phyloP scores from a whole-genome alignment of 2,113 vertebrate genomes.

The Calonectris borealis region DNA sequence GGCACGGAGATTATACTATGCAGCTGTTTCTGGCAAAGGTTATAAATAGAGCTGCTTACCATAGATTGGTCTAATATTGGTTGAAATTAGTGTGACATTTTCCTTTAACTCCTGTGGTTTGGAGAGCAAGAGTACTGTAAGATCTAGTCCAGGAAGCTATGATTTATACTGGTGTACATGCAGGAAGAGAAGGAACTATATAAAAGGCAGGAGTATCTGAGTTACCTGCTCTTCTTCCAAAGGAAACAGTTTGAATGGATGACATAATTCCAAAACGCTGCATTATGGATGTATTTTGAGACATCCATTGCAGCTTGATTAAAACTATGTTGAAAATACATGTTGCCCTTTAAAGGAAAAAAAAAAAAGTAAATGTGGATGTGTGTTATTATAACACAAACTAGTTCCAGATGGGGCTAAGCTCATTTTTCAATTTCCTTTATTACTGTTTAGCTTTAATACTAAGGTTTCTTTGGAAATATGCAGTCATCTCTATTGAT shows the following conservation, averaged over 20 bases:
- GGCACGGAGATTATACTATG: not conserved
- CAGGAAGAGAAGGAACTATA: not conserved
- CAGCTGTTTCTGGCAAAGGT: not conserved
- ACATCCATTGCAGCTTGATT: not conserved
- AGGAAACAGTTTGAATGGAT: not conserved
- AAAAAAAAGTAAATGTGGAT: not conserved
- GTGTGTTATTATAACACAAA: not conserved
- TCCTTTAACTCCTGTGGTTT: not conserved
- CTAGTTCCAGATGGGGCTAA: not conserved
- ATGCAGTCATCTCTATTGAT: not conserved
- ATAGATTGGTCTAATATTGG: fast-evolving
- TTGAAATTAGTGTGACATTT: not conserved
- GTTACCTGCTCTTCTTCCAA: not conserved
- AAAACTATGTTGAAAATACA: not conserved
- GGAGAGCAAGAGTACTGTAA: not conserved
- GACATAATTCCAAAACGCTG: not conserved
- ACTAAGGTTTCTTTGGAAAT: not conserved
- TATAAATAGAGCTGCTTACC: not conserved
- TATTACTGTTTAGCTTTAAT: not conserved
- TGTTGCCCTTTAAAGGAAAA: not conserved
- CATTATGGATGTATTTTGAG: not conserved
- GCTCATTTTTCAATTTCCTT: not conserved
- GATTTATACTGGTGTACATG: not conserved
- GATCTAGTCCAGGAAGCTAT: not conserved
- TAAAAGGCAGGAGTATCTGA: not conserved